phyloP scores from a whole-genome alignment of 2,113 vertebrate genomes.

The Ceyx margarethae region DNA sequence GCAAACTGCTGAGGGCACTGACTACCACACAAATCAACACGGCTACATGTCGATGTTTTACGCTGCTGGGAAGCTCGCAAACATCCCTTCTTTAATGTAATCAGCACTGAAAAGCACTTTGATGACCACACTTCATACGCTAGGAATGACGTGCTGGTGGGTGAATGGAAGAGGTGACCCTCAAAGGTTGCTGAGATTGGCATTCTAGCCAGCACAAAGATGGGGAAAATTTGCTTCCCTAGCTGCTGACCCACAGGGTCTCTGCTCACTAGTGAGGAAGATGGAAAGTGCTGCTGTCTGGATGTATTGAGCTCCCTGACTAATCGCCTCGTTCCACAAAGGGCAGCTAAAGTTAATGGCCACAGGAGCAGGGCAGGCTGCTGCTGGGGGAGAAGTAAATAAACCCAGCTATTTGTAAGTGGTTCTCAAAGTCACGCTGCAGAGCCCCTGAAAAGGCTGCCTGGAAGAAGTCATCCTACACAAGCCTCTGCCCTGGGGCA shows the following conservation, averaged over 20 bases:
- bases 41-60: background rate
- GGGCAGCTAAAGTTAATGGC: background rate
- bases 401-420: background rate
- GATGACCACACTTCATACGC: accelerated
- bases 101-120: background rate
- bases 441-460: accelerated
- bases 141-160: background rate
- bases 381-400: background rate
- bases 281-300: background rate
- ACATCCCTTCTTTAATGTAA: background rate
- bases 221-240: conserved; percentile 2
- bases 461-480: background rate
- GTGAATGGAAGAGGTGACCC: background rate
- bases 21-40: background rate
- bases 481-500: background rate
- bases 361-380: background rate
- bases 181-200: background rate
- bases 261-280: background rate
- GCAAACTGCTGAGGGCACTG: background rate
- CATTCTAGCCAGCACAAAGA: background rate
- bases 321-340: background rate
- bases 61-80: background rate
- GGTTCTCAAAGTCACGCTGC: background rate
- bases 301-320: background rate
- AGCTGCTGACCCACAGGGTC: background rate